Conservation (phyloP, 2,888 invertebrate species). For the Tenthredo livida region DNA sequence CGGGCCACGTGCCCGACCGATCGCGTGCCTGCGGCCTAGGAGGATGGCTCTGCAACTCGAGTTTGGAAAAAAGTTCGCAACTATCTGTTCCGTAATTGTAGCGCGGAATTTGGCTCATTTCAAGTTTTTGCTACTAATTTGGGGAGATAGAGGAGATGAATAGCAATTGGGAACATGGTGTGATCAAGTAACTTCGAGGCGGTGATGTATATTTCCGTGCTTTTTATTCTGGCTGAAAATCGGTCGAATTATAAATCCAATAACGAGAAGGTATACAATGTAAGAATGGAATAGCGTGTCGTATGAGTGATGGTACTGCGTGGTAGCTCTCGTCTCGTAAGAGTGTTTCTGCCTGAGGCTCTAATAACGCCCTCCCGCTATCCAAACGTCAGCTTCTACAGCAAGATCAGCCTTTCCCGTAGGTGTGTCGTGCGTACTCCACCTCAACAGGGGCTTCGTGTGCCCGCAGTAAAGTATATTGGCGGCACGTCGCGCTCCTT, state of each 20-base stretch:
- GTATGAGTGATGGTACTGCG: constrained; percentile 31
- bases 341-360: constrained; percentile 19
- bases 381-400: neutral
- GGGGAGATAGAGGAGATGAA: neutral
- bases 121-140: neutral
- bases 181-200: neutral
- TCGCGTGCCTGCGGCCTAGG: constrained; percentile 34
- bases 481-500: constrained; percentile 37
- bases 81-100: constrained; percentile 2
- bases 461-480: constrained; percentile 31
- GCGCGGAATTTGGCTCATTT: neutral
- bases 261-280: neutral
- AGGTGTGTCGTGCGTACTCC: constrained; percentile 49
- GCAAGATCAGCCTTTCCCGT: constrained; percentile 29
- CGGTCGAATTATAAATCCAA: neutral
- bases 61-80: neutral
- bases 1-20: constrained; percentile 40
- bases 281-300: constrained; percentile 22
- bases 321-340: constrained; percentile 32
- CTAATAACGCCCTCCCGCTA: constrained; percentile 36
- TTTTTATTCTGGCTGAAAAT: neutral
- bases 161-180: neutral
- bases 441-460: constrained; percentile 28
- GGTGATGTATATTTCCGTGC: neutral
- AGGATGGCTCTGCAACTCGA: constrained; percentile 28